Evolutionary conservation across 2,888 invertebrate genomes (phyloP).

Genomic region (Erynnis tages): DNA sequence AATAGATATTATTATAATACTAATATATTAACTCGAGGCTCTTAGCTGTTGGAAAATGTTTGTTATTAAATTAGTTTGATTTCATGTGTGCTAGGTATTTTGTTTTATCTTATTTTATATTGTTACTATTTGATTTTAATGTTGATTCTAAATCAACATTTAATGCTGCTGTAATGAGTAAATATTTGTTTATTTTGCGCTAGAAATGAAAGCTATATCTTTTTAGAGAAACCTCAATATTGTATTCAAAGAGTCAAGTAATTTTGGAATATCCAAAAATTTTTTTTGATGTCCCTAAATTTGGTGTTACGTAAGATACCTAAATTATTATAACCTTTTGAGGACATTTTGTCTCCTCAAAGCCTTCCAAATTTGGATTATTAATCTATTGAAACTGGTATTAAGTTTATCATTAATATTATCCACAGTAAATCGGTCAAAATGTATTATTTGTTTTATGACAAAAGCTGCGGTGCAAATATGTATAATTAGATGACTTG

Average conservation of each 20-base stretch:
- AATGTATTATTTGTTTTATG: constrained; percentile 35
- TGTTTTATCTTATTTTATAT: constrained; percentile 22
- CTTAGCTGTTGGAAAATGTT: constrained; percentile 35
- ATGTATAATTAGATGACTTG: constrained; percentile 40
- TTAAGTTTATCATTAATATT: neutral
- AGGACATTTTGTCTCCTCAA: too few relatives aligned
- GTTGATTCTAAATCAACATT: constrained; percentile 9
- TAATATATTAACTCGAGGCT: constrained; percentile 57
- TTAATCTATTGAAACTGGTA: too few relatives aligned
- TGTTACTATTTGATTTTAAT: constrained; percentile 8
- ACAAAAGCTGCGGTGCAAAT: constrained; percentile 37
- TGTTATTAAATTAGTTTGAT: constrained; percentile 26
- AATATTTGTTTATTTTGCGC: too few relatives aligned
- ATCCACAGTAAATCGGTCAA: neutral
- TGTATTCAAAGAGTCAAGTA: too few relatives aligned
- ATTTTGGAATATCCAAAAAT: too few relatives aligned
- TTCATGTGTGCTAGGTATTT: constrained; percentile 12
- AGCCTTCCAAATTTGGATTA: too few relatives aligned
- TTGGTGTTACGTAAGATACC: too few relatives aligned
- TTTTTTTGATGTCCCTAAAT: too few relatives aligned
- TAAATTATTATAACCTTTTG: too few relatives aligned
- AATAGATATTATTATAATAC: constrained; percentile 35
- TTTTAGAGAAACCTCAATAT: too few relatives aligned
- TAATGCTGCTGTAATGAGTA: too few relatives aligned
- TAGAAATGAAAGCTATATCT: too few relatives aligned